Conservation (phyloP, 2,797 vertebrate species). For the Australoheros facetus region DNA sequence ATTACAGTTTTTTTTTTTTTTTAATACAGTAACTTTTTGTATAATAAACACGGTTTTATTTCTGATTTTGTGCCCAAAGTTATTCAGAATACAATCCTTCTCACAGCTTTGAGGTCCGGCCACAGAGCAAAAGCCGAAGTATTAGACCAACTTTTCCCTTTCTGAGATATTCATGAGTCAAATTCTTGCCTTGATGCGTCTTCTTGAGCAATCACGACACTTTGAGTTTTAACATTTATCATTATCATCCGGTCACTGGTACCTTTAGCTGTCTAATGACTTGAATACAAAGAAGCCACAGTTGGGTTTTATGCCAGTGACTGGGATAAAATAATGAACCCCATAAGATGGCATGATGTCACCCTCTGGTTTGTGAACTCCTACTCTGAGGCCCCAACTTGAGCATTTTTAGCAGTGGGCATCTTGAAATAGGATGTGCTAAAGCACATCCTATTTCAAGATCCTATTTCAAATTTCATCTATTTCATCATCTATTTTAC, state of each 20-base stretch:
- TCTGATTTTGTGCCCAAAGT: background rate
- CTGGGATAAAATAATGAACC: background rate
- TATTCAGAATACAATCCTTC: background rate
- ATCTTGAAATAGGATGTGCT: background rate
- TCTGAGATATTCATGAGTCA: background rate
- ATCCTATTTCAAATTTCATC: too few relatives aligned
- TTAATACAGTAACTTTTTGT: background rate
- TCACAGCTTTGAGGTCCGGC: background rate
- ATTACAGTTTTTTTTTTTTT: slow-evolving; percentile 3
- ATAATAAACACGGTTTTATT: background rate
- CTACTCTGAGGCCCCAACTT: too few relatives aligned
- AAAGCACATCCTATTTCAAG: background rate
- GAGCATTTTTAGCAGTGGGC: too few relatives aligned
- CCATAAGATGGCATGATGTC: background rate
- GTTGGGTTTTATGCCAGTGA: background rate
- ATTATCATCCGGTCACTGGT: background rate
- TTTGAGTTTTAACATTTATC: background rate
- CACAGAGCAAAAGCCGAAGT: background rate
- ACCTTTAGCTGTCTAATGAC: background rate
- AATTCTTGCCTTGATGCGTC: accelerated
- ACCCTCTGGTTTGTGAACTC: too few relatives aligned
- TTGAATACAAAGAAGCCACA: background rate
- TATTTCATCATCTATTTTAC: background rate
- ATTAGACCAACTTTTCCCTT: background rate
- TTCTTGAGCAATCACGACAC: background rate